These are phyloP conservation scores for Amblyjoppa proteus DNA, from an alignment of 2,888 invertebrate genomes.

Conservation along the genomic window DNA sequence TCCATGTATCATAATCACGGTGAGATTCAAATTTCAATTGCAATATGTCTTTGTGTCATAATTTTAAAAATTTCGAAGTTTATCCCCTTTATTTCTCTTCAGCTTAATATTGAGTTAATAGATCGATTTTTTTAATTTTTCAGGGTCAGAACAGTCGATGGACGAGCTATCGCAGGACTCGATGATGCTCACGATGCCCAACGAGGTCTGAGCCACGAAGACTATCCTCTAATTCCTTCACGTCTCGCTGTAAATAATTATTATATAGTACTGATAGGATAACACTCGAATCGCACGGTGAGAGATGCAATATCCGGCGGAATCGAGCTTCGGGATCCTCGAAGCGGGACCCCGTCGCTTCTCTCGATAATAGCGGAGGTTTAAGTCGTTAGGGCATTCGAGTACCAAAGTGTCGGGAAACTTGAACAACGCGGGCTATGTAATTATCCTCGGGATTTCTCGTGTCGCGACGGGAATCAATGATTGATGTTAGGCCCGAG, in stretches of 20 bases:
- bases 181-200: conserved; percentile 94
- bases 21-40: conserved; percentile 72
- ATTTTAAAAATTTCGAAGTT: neutral
- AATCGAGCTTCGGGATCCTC: neutral
- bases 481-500: conserved; percentile 28
- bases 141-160: conserved; percentile 91
- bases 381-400: conserved; percentile 33
- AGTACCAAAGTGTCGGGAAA: conserved; percentile 51
- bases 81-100: neutral
- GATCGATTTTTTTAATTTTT: conserved; percentile 51
- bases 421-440: conserved; percentile 35
- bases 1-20: conserved; percentile 84
- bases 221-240: conserved; percentile 17
- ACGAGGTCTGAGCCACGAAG: conserved; percentile 88
- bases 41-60: conserved; percentile 82
- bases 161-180: conserved; percentile 95
- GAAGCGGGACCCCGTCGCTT: neutral
- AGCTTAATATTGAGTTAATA: conserved; percentile 18
- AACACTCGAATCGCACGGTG: neutral
- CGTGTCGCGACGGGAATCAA: conserved; percentile 53
- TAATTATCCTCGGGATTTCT: conserved; percentile 50
- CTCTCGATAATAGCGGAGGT: conserved; percentile 22
- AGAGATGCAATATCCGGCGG: conserved; percentile 7
- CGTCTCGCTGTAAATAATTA: conserved; percentile 61
- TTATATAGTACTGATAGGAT: conserved; percentile 21